Percentiles rank a stretch among this genome's conserved stretches.
Evolutionary conservation across 2,113 vertebrate species (phyloP).

Genomic region (Notechis scutatus): DNA sequence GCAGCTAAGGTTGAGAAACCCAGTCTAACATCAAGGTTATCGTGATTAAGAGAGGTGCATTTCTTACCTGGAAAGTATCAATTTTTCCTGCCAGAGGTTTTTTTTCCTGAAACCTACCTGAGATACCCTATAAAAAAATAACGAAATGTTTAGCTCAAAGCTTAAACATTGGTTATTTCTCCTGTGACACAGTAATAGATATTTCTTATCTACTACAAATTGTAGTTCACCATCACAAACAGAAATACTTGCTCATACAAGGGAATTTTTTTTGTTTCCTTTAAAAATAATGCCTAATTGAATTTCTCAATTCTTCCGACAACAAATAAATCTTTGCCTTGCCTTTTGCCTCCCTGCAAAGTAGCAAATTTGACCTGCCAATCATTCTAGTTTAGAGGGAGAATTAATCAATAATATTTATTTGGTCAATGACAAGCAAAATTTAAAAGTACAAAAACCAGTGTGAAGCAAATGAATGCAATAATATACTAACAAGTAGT

Average conservation of each 20-base stretch:
- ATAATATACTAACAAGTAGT: background rate
- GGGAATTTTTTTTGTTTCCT: background rate
- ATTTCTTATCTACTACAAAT: background rate
- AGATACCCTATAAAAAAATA: background rate
- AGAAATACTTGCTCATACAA: background rate
- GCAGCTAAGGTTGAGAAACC: background rate
- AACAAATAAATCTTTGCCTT: background rate
- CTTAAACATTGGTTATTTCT: background rate
- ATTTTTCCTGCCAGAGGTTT: background rate
- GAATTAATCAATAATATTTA: background rate
- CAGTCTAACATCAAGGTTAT: background rate
- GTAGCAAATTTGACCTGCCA: background rate
- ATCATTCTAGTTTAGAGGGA: background rate
- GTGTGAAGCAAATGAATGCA: background rate
- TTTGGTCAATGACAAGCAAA: background rate
- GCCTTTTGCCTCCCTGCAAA: background rate
- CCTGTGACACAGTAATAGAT: background rate
- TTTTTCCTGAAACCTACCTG: background rate
- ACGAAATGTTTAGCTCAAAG: background rate
- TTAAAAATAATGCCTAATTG: background rate
- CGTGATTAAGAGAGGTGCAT: background rate
- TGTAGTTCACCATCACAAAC: background rate
- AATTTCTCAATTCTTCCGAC: background rate
- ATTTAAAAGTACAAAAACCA: background rate
- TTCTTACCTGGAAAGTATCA: background rate